Evolutionary conservation across 2,113 vertebrate genomes (phyloP).

Genomic region (Aspiorhynchus laticeps): DNA sequence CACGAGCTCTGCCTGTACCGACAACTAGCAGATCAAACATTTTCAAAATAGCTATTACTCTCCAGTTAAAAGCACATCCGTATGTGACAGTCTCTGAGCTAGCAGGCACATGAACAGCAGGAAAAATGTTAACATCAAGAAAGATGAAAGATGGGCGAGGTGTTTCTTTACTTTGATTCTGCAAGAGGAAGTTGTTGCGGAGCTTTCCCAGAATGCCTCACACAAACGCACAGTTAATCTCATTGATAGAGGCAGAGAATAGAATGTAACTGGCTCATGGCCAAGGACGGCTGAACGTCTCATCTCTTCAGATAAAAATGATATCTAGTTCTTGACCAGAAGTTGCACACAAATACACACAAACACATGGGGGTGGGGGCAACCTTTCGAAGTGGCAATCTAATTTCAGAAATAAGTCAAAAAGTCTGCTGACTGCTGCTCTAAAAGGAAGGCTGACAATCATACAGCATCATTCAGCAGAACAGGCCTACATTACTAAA

Average conservation of each 20-base stretch:
- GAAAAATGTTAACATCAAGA: not conserved
- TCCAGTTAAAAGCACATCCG: not conserved
- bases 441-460: not conserved
- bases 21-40: conserved; percentile 1
- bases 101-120: not conserved
- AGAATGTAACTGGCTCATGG: conserved; percentile 41
- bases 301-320: conserved; percentile 17
- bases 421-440: not conserved
- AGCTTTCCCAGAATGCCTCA: conserved; percentile 33
- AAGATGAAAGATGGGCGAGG: not conserved
- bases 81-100: not conserved
- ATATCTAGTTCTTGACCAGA: conserved; percentile 4
- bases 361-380: not conserved
- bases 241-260: conserved; percentile 35
- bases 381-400: not conserved
- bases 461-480: not conserved
- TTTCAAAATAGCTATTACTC: not conserved
- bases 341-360: conserved; percentile 13
- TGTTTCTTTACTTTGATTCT: conserved; percentile 9
- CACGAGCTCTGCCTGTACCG: not conserved
- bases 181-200: not conserved
- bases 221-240: conserved; percentile 43
- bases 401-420: not conserved
- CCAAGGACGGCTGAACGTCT: conserved; percentile 44
- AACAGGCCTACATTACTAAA: conserved; percentile 18